These are phyloP conservation scores for Hemistola chrysoprasaria DNA, from an alignment of 2,888 invertebrate genomes.

Conservation along the genomic window DNA sequence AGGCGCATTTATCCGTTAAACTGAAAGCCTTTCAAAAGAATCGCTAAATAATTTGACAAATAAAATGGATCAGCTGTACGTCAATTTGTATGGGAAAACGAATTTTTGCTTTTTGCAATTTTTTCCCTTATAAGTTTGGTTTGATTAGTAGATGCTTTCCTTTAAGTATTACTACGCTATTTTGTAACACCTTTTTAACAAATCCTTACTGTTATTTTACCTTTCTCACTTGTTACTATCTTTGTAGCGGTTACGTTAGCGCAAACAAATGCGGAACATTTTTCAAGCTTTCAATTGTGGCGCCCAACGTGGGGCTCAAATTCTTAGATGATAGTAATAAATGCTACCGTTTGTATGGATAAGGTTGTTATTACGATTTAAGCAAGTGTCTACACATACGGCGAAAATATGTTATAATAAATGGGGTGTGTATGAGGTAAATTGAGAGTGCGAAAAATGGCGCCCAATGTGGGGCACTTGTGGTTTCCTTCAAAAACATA, in stretches of 20 bases:
- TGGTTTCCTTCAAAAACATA: constrained; percentile 2
- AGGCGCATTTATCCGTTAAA: no score
- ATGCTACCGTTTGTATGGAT: constrained; percentile 1
- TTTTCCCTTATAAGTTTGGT: no score
- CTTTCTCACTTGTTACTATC: background rate
- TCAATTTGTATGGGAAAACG: no score
- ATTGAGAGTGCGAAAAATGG: constrained; percentile 1
- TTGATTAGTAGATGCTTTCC: no score
- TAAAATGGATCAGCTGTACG: no score
- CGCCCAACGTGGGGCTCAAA: constrained; percentile 12
- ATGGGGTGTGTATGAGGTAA: no score
- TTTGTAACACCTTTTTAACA: no score
- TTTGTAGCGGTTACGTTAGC: constrained; percentile 8
- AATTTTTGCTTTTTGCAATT: no score
- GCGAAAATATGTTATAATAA: no score
- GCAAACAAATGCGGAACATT: constrained; percentile 17
- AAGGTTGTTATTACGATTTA: background rate
- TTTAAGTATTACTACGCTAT: no score
- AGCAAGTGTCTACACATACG: background rate
- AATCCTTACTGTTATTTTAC: constrained; percentile 7
- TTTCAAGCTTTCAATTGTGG: constrained; percentile 18
- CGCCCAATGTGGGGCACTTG: background rate
- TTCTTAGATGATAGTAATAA: constrained; percentile 2
- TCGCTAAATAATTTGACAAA: no score
- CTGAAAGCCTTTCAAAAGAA: no score